Evolutionary conservation across 2,113 vertebrate species (phyloP).

Genomic region (Progne subis): DNA sequence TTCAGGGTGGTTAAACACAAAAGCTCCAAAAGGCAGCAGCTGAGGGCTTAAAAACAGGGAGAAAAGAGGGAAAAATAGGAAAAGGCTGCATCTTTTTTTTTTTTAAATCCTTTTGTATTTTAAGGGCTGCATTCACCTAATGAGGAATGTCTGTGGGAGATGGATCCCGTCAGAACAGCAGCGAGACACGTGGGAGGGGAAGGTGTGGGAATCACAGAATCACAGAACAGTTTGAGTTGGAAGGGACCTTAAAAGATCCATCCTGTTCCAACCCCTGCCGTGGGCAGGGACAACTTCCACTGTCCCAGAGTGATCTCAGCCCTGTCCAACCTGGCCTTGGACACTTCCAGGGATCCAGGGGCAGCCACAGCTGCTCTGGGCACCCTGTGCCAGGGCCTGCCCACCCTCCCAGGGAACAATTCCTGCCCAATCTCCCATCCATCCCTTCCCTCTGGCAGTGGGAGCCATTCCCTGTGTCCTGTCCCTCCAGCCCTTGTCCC

Average conservation of each 20-base stretch:
- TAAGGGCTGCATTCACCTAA: background rate
- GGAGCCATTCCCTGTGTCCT: background rate
- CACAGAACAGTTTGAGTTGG: background rate
- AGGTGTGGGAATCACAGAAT: background rate
- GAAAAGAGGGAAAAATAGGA: background rate
- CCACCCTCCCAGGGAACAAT: fast-evolving
- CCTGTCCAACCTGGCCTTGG: fast-evolving
- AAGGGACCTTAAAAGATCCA: background rate
- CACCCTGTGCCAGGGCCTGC: background rate
- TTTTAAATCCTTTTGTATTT: background rate
- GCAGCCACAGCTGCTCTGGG: background rate
- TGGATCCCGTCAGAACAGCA: background rate
- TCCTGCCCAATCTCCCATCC: fast-evolving
- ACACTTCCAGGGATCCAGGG: background rate
- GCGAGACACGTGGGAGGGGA: fast-evolving
- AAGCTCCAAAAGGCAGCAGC: background rate
- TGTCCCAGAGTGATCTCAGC: fast-evolving
- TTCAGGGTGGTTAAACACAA: background rate
- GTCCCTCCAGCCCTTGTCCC: fast-evolving
- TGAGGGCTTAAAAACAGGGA: background rate
- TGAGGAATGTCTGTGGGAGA: background rate
- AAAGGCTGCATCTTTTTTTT: background rate
- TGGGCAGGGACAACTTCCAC: background rate
- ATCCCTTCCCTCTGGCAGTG: background rate
- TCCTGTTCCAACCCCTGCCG: fast-evolving